Evolutionary conservation across 2,113 vertebrate genomes (phyloP), one percentile per base, ranked within the genome.

Genomic region (Equus quagga): DNA sequence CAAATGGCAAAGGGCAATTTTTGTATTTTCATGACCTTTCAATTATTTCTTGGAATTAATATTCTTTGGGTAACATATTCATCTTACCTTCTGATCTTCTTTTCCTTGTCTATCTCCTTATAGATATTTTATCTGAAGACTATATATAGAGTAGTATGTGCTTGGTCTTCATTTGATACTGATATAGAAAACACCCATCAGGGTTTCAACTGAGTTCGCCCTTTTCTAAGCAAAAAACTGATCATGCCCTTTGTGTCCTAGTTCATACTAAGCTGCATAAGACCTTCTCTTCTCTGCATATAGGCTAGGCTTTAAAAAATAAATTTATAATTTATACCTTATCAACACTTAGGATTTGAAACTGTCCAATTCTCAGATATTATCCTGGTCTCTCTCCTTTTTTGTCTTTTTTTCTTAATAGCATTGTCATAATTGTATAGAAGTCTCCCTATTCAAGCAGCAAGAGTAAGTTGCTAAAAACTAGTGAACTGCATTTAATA

Each of bases 281-380:
- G 54, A 54, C 56, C 28, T 54, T 90, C 31, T 81, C 18, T 80
- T 80, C 64, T 86, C 31, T 72, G 28, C 5, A 64, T 86, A 91
- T 79, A 80, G 17, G 8, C 33, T 80, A n/a, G 26, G 13, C 26
- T 70, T 94, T 86, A 69, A 79, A 87, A 81, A 91, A 78, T 89
- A 76, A 75, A 46, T 78, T 51, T 92, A 46, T 69, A 28, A 69
- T 69, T 69, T 93, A 58, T 58, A 87, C 28, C n/a, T 41, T 89
- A 36, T 76, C 54, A 94, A 56, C 41, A 72, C 36, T 78, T 95
- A 79, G 28, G 54, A 49, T 76, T 91, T 96, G 51, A 72, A 78
- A 87, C n/a, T 91, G 23, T 14, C 67, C 51, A 33, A 2, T 91
- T 89, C 1, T 36, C 24, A 73, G 65, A 26, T 92, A 64, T 82